Evolutionary conservation across 1,140 invertebrate genomes (phyloP), one percentile per base, ranked within the genome.

Genomic region (Amyelois transitella): DNA sequence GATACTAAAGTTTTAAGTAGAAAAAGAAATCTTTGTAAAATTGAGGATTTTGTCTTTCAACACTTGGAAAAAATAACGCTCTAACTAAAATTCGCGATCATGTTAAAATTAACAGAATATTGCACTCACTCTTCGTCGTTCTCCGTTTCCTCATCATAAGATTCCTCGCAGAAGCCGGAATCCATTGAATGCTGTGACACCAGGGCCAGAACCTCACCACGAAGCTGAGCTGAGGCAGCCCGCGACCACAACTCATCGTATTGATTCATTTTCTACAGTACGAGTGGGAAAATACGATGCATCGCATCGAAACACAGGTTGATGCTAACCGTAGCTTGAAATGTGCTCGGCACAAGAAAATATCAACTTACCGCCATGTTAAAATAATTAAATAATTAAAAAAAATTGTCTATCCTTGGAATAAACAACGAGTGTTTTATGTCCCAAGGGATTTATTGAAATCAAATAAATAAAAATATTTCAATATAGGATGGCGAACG

Each of bases 281-380:
- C 1, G 32, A 12, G 12, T 38, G 32, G 32, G 32, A 38, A 38
- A 38, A 38, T 14, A 14, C 32, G 32, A 38, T 14, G 32, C 32
- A 38, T 14, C 32, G 12, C 12, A 38, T 12, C 48, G 60, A 28
- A 58, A 50, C 38, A 62, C 59, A 55, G 53, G 53, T 17, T 38
- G 54, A 44, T 44, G 22, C n/a, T 67, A 58, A 8, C 67, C 65
- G 8, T 24, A n/a, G n/a, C n/a, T n/a, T n/a, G n/a, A n/a, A n/a
- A n/a, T 48, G 45, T 48, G 22, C 4, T 10, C 18, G 22, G 19
- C 18, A 32, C 17, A n/a, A 14, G 19, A 53, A 18, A 12, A 12
- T 19, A 54, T 43, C 17, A 5, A 18, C 28, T 55, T 20, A 17
- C 22, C 4, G 22, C 3, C 22, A 3, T 24, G 3, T 24, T 24